Evolutionary conservation across 2,113 vertebrate species (phyloP).

Genomic region (Phalacrocorax brasilianus): DNA sequence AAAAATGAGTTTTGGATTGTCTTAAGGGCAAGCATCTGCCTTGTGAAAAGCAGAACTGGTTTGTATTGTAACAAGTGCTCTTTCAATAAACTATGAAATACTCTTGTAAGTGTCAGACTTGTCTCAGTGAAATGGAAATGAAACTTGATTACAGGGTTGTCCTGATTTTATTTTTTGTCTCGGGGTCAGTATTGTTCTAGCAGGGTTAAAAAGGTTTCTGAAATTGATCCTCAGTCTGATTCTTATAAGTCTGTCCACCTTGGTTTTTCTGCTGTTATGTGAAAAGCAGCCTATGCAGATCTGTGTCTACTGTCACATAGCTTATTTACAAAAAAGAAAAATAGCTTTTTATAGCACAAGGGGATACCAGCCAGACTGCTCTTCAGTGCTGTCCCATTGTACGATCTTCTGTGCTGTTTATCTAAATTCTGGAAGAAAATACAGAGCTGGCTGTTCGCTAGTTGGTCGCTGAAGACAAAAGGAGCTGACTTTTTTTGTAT

Average conservation of each 20-base stretch:
- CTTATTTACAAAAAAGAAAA: not conserved
- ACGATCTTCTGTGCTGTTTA: not conserved
- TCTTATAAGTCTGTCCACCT: not conserved
- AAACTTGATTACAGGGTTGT: not conserved
- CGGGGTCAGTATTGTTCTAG: not conserved
- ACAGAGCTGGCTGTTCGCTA: not conserved
- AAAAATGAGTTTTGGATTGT: slow-evolving; percentile 53
- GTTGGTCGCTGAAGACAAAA: not conserved
- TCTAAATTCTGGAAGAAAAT: not conserved
- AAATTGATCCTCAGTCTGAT: not conserved
- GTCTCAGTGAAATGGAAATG: slow-evolving; percentile 33
- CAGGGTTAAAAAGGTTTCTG: not conserved
- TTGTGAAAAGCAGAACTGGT: slow-evolving; percentile 73
- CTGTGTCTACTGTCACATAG: not conserved
- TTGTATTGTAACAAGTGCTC: slow-evolving; percentile 75
- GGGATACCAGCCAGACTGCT: not conserved
- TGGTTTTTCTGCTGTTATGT: not conserved
- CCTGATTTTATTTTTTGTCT: not conserved
- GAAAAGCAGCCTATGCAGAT: not conserved
- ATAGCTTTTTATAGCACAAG: not conserved
- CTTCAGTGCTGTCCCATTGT: not conserved
- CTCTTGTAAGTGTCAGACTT: slow-evolving; percentile 68
- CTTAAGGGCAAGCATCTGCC: slow-evolving; percentile 65
- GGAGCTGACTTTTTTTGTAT: not conserved
- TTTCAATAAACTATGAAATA: slow-evolving; percentile 75